A percentile compares a stretch with the other conserved stretches of the same genome.
phyloP scores from a whole-genome alignment of 2,888 invertebrate genomes.

The Pristionchus fissidentatus region DNA sequence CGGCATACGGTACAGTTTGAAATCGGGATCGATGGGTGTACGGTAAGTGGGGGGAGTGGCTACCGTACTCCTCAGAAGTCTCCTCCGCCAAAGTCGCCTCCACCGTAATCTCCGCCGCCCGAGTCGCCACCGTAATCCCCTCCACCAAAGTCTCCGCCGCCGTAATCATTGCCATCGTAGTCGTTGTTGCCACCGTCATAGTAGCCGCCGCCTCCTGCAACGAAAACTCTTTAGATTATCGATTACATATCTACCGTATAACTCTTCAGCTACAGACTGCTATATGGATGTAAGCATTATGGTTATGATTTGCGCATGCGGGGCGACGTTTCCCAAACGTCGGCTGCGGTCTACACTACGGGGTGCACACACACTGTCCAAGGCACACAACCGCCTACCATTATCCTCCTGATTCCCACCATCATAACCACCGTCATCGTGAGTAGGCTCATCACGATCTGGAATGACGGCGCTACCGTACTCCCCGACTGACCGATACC shows the following conservation, averaged over 20 bases:
- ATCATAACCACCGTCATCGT: not conserved
- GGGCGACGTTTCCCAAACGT: not conserved
- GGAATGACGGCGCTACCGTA: not conserved
- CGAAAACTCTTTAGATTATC: not conserved
- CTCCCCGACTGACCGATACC: not conserved
- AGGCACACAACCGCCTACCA: not conserved
- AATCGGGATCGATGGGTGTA: not conserved
- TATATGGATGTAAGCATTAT: not conserved
- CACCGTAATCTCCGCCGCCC: constrained; percentile 51
- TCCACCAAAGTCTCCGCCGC: constrained; percentile 52
- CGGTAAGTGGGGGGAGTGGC: not conserved
- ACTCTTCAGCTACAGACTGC: not conserved
- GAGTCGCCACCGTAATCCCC: constrained; percentile 57
- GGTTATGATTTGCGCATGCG: not conserved
- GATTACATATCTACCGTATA: not conserved
- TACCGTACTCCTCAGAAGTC: constrained; percentile 51
- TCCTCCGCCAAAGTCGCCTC: constrained; percentile 57
- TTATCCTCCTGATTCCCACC: not conserved
- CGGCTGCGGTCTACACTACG: not conserved
- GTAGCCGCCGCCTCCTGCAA: constrained; percentile 49
- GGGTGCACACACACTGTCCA: constrained; percentile 9
- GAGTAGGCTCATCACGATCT: not conserved
- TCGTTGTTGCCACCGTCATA: constrained; percentile 53
- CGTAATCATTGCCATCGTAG: constrained; percentile 41
- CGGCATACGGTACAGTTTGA: not conserved